phyloP scores from a whole-genome alignment of 2,113 vertebrate genomes.

The Setophaga petechia region DNA sequence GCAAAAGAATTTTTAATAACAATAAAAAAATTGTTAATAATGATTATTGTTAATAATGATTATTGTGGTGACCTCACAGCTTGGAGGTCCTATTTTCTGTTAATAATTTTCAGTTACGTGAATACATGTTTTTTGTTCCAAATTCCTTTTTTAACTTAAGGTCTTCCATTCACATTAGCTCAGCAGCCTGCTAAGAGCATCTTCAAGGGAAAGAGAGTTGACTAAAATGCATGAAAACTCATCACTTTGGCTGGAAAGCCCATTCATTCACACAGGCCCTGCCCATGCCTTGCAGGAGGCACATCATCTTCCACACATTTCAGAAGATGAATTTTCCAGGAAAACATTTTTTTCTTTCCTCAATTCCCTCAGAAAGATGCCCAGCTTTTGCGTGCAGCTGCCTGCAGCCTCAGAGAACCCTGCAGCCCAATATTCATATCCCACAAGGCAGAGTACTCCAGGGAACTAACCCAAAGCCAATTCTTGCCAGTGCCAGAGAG shows the following conservation, averaged over 20 bases:
- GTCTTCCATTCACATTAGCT: not conserved
- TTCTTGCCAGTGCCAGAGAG: not conserved
- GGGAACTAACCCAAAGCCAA: accelerated
- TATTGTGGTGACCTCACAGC: not conserved
- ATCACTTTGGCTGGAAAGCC: not conserved
- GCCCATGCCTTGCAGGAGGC: not conserved
- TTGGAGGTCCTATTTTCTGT: not conserved
- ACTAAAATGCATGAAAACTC: not conserved
- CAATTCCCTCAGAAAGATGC: not conserved
- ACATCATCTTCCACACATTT: accelerated
- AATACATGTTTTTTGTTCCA: not conserved
- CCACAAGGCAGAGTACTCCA: not conserved
- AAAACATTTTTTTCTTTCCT: not conserved
- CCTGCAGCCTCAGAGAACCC: not conserved
- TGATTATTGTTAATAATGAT: not conserved
- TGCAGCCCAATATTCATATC: not conserved
- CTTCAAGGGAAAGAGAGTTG: not conserved
- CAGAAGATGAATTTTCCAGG: not conserved
- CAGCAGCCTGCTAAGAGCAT: not conserved
- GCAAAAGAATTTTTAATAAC: not conserved
- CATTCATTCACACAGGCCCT: not conserved
- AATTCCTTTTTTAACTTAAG: not conserved
- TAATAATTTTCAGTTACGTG: not conserved
- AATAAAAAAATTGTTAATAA: not conserved
- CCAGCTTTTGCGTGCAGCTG: not conserved